Evolutionary conservation across 2,113 vertebrate species (phyloP).

Genomic region (Pseudopodoces humilis): DNA sequence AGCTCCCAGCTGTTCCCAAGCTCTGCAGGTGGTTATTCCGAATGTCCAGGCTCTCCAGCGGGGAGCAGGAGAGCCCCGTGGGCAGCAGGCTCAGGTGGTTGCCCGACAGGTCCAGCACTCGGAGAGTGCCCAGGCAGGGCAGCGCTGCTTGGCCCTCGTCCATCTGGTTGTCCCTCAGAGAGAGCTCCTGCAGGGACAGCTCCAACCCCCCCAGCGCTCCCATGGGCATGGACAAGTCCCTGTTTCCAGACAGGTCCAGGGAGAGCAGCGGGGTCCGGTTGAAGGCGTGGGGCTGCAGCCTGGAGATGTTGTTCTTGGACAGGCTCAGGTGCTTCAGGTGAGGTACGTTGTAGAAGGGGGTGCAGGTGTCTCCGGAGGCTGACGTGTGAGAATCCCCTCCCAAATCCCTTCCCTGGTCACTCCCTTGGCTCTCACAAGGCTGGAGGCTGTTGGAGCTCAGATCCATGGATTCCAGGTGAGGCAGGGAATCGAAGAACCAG

Average conservation of each 20-base stretch:
- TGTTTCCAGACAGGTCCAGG: slow-evolving; percentile 77
- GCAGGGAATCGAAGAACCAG: slow-evolving; percentile 71
- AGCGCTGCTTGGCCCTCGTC: slow-evolving; percentile 36
- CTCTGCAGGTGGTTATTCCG: slow-evolving; percentile 64
- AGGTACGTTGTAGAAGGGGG: slow-evolving; percentile 61
- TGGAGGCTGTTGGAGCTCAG: slow-evolving; percentile 74
- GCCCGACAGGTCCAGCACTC: slow-evolving; percentile 69
- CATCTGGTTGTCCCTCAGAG: slow-evolving; percentile 72
- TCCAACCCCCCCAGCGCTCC: slow-evolving; percentile 64
- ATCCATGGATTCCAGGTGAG: slow-evolving; percentile 71
- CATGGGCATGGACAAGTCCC: slow-evolving; percentile 41
- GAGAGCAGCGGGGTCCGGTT: slow-evolving; percentile 62
- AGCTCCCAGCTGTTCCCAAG: slow-evolving; percentile 11
- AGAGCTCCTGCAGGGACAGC: slow-evolving; percentile 72
- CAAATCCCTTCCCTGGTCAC: neutral
- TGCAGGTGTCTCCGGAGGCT: slow-evolving; percentile 35
- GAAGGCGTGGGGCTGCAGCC: slow-evolving; percentile 68
- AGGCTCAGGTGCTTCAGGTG: slow-evolving; percentile 76
- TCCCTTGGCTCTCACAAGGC: slow-evolving; percentile 43
- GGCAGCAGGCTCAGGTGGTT: slow-evolving; percentile 72
- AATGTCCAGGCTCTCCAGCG: slow-evolving; percentile 67
- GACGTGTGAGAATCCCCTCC: neutral
- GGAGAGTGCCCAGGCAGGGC: slow-evolving; percentile 70
- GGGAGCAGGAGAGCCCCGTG: slow-evolving; percentile 59
- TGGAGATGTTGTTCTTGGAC: slow-evolving; percentile 66